phyloP scores from a whole-genome alignment of 2,113 vertebrate genomes.

The Sylvietta virens region DNA sequence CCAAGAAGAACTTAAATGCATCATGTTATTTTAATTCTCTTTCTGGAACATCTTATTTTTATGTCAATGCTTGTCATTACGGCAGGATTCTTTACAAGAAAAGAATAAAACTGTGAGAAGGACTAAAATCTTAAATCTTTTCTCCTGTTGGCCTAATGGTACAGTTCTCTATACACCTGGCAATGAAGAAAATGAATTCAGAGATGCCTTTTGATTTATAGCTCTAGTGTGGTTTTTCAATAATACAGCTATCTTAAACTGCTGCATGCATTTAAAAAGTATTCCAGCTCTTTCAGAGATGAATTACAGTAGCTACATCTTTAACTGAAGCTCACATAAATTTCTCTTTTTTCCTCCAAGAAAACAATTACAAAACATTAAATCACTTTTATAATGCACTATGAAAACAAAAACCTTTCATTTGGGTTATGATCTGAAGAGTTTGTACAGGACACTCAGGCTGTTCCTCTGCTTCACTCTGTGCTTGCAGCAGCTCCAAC shows the following conservation, averaged over 20 bases:
- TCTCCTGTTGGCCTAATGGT: not conserved
- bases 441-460: not conserved
- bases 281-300: not conserved
- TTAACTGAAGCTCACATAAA: slow-evolving; percentile 38
- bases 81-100: not conserved
- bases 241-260: slow-evolving; percentile 28
- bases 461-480: not conserved
- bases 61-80: not conserved
- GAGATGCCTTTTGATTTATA: slow-evolving; percentile 29
- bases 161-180: slow-evolving; percentile 24
- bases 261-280: not conserved
- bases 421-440: not conserved
- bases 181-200: slow-evolving; percentile 11
- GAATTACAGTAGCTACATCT: slow-evolving; percentile 38
- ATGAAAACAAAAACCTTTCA: slow-evolving; percentile 28
- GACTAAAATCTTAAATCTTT: slow-evolving; percentile 21
- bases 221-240: slow-evolving; percentile 26
- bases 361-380: slow-evolving; percentile 59
- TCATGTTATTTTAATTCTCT: not conserved
- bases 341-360: not conserved
- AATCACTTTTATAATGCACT: slow-evolving; percentile 39
- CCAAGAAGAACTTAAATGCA: not conserved
- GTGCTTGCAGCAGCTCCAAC: not conserved
- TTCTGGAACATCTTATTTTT: not conserved
- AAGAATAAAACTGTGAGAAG: not conserved